A percentile compares a stretch with the other conserved stretches of the same genome.
These are phyloP conservation scores for Oceanodroma tethys DNA, from an alignment of 2,113 vertebrate species.

Conservation along the genomic window DNA sequence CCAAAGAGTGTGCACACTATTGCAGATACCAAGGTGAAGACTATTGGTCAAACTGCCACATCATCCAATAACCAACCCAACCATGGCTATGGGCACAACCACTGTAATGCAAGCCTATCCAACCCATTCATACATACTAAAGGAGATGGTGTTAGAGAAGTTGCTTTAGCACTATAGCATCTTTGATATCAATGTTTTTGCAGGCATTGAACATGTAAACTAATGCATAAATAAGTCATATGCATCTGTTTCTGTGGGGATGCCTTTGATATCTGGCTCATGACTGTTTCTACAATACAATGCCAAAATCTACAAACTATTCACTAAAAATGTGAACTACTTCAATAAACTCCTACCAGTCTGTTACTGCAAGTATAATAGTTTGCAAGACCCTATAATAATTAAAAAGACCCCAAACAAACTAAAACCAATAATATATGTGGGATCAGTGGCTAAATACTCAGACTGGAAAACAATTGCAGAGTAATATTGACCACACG, in stretches of 20 bases:
- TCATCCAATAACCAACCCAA: neutral
- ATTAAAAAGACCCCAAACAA: neutral
- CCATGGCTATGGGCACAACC: neutral
- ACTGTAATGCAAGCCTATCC: neutral
- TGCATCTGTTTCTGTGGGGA: neutral
- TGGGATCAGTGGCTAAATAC: neutral
- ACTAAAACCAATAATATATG: neutral
- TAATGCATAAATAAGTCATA: neutral
- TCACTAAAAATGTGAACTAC: neutral
- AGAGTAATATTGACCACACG: neutral
- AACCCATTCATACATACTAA: neutral
- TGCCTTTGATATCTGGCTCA: neutral
- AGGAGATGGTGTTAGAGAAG: neutral
- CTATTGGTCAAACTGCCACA: neutral
- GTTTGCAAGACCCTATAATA: neutral
- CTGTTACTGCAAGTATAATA: neutral
- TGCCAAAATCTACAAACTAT: neutral
- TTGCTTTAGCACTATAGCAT: neutral
- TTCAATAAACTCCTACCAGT: neutral
- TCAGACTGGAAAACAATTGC: neutral
- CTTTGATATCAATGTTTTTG: neutral
- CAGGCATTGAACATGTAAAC: neutral
- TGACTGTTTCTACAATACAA: neutral
- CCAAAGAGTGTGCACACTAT: neutral
- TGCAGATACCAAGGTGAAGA: neutral